Conservation (phyloP, 2,888 invertebrate species). For the Megalurothrips usitatus region DNA sequence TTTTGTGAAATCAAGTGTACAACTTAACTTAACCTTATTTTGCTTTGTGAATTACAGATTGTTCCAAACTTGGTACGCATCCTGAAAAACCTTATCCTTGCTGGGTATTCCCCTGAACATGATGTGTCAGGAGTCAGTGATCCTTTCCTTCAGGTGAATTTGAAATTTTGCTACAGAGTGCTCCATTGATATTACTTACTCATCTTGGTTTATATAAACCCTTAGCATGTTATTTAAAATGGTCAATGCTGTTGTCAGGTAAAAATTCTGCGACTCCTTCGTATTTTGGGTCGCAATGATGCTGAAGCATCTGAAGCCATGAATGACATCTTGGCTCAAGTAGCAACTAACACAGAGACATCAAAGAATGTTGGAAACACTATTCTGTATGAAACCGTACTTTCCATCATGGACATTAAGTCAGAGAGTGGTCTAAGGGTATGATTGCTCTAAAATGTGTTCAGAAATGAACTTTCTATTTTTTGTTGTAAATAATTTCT, state of each 20-base stretch:
- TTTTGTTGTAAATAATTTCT: conserved; percentile 15
- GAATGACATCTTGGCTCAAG: conserved; percentile 99
- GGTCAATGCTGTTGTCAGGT: conserved; percentile 56
- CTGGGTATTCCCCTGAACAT: conserved; percentile 99
- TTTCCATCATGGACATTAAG: conserved; percentile 99
- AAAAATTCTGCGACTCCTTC: conserved; percentile 89
- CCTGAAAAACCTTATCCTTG: conserved; percentile 94
- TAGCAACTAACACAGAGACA: conserved; percentile 99
- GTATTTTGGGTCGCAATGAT: conserved; percentile 94
- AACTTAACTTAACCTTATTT: conserved; percentile 29
- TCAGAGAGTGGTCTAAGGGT: conserved; percentile 91
- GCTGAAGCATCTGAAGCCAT: conserved; percentile 97
- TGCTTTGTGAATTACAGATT: conserved; percentile 63
- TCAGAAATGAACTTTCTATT: conserved; percentile 5
- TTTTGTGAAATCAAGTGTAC: not conserved
- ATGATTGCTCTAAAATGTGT: conserved; percentile 38
- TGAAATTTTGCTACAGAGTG: not conserved
- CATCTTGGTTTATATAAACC: conserved; percentile 28
- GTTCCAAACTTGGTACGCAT: conserved; percentile 98
- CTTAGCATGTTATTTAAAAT: conserved; percentile 30
- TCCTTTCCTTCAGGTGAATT: conserved; percentile 89
- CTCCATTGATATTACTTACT: not conserved
- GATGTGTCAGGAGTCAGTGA: conserved; percentile 99
- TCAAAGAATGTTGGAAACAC: conserved; percentile 99
- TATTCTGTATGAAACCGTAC: conserved; percentile 98